Conservation (phyloP, 1,140 invertebrate genomes). For the Ridgeia piscesae region DNA sequence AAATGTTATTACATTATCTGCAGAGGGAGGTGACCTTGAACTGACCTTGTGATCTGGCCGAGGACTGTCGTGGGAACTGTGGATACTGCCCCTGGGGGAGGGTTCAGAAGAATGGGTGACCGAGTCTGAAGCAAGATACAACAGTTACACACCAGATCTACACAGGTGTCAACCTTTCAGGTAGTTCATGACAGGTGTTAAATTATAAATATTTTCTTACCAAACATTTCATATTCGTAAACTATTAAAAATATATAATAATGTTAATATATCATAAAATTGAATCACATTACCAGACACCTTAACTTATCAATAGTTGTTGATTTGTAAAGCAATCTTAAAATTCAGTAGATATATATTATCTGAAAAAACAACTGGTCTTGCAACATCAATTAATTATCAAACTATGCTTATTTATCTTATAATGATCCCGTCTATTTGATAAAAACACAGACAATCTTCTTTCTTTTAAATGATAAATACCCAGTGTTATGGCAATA, state of each 20-base stretch:
- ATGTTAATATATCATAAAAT: no score
- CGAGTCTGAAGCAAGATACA: not conserved
- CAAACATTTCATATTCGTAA: no score
- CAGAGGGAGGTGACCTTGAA: not conserved
- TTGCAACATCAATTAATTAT: not conserved
- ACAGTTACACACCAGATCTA: not conserved
- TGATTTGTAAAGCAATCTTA: not conserved
- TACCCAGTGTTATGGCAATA: no score
- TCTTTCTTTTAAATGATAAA: not conserved
- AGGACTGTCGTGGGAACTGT: not conserved
- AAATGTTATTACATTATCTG: not conserved
- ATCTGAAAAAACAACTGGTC: not conserved
- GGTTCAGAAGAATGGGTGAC: not conserved
- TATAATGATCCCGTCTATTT: not conserved
- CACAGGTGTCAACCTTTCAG: not conserved
- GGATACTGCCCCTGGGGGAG: not conserved
- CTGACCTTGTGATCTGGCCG: not conserved
- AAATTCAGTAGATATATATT: not conserved
- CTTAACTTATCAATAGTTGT: not conserved
- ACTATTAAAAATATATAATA: no score
- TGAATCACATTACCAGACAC: not conserved
- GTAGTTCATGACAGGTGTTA: not conserved
- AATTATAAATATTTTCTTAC: not conserved
- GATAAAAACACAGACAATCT: not conserved
- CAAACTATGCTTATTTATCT: not conserved